Evolutionary conservation across 2,888 invertebrate genomes (phyloP).

Genomic region (Lepidocyrtoides sp.): DNA sequence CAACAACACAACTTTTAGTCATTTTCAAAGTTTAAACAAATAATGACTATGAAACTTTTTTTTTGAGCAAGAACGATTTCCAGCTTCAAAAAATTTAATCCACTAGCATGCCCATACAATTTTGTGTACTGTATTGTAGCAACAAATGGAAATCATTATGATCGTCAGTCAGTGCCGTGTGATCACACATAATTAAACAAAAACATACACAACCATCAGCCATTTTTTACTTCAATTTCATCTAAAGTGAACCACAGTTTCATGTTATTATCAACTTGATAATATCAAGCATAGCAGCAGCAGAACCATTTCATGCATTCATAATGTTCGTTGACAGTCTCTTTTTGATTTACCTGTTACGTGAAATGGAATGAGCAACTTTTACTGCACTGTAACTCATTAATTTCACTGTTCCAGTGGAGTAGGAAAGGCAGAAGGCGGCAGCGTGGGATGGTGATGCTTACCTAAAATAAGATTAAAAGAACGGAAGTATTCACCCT

Average conservation of each 20-base stretch:
- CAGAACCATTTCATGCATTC: conserved; percentile 5
- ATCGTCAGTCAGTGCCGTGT: no score
- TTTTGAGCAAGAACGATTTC: no score
- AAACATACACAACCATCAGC: no score
- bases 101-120: no score
- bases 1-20: no score
- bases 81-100: no score
- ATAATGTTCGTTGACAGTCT: neutral
- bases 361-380: neutral
- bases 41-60: no score
- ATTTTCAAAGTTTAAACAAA: no score
- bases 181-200: no score
- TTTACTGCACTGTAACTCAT: conserved; percentile 21
- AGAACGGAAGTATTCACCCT: neutral
- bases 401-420: conserved; percentile 25
- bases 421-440: neutral
- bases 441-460: neutral
- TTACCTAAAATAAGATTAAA: neutral
- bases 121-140: no score
- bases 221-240: neutral
- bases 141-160: no score
- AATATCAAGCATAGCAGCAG: no score
- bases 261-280: neutral
- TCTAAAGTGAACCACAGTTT: neutral
- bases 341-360: neutral